A percentile compares a stretch with the other conserved stretches of the same genome.
Evolutionary conservation across 2,113 vertebrate genomes (phyloP).

Genomic region (Mesoclemmys tuberculata): DNA sequence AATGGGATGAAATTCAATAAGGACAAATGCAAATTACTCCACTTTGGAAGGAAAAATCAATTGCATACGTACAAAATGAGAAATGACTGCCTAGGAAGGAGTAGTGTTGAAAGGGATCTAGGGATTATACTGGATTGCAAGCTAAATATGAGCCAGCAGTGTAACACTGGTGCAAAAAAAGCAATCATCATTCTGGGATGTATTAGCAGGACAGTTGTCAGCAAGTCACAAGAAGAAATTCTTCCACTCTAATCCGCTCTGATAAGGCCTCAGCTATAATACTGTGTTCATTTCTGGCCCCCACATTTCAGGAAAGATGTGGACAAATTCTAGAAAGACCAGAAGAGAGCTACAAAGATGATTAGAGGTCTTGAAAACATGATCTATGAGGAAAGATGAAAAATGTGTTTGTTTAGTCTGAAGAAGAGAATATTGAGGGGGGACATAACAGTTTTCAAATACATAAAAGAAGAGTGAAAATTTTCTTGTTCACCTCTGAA

Average conservation of each 20-base stretch:
- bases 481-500: too few relatives aligned
- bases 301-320: background rate
- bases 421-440: background rate
- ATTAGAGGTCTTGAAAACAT: background rate
- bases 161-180: background rate
- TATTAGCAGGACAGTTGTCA: background rate
- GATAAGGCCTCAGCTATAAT: background rate
- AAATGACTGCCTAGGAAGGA: background rate
- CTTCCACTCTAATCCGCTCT: background rate
- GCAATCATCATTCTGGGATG: background rate
- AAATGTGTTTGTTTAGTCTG: background rate
- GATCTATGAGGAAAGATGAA: background rate
- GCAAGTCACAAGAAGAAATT: background rate
- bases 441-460: background rate
- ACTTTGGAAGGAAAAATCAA: background rate
- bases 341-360: background rate
- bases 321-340: background rate
- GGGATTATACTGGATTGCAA: background rate
- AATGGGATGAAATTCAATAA: background rate
- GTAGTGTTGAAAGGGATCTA: background rate
- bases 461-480: too few relatives aligned
- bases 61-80: background rate
- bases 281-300: background rate
- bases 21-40: background rate
- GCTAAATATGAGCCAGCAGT: background rate